These are phyloP conservation scores for Tanypteryx hageni DNA, from an alignment of 2,888 invertebrate genomes.

Conservation along the genomic window DNA sequence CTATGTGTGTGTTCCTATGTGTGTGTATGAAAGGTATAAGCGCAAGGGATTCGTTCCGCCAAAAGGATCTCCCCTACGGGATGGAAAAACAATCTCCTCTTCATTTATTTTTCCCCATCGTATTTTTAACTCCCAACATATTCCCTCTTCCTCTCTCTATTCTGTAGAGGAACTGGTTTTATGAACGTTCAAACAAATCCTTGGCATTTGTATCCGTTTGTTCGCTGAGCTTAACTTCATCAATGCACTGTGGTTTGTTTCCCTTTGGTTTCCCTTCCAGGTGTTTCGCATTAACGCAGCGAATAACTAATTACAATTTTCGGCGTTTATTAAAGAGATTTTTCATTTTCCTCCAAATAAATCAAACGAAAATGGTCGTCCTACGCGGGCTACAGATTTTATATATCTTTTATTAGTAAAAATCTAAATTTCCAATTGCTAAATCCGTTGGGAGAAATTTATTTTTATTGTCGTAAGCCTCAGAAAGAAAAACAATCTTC, in stretches of 20 bases:
- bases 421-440: too few species aligned
- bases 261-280: not conserved
- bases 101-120: not conserved
- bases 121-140: not conserved
- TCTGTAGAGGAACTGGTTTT: not conserved
- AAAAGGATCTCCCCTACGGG: not conserved
- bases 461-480: too few species aligned
- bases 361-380: too few species aligned
- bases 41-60: not conserved
- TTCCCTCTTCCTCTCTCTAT: not conserved
- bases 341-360: too few species aligned
- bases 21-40: not conserved
- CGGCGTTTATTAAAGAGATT: too few species aligned
- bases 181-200: not conserved
- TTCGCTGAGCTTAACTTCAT: not conserved
- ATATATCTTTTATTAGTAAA: too few species aligned
- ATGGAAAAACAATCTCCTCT: not conserved
- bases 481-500: too few species aligned
- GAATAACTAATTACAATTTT: slow-evolving; percentile 7
- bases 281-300: not conserved
- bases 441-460: too few species aligned
- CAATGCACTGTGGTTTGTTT: not conserved
- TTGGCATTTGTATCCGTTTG: not conserved
- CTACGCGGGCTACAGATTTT: too few species aligned
- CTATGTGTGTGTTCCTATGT: too few species aligned